Evolutionary conservation across 2,888 invertebrate genomes (phyloP), one percentile per base, ranked within the genome.

Genomic region (Iphiclides podalirius): DNA sequence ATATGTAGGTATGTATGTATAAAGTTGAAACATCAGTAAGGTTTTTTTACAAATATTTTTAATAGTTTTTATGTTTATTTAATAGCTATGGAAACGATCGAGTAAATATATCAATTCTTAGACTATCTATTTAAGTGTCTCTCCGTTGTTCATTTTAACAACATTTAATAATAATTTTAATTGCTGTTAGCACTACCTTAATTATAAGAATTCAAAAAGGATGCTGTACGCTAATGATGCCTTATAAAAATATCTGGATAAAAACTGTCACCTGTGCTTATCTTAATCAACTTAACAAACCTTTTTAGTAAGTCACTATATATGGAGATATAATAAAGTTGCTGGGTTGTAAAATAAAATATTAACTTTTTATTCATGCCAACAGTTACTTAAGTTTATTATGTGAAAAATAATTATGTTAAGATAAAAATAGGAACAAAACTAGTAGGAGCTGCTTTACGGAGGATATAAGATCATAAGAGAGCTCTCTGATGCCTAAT

Each of bases 251-350:
- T 31, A 31, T 11, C 31, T 12, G 12, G 4, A 31, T 31, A 31
- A 31, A 31, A 28, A 31, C 6, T 31, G 31, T 31, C 31, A 31
- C 31, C 11, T 31, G 31, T 31, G 31, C 31, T 31, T 31, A 31
- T 31, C 31, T 31, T 31, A 31, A 31, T 31, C 31, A 31, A 31
- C 31, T 39, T 36, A 23, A 39, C 39, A 26, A 11, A 9, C 39
- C 23, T 26, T 39, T 39, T 39, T 39, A 26, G 39, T 26, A 39
- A 39, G 7, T 28, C 13, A 4, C 39, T 39, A 4, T 26, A 39
- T 39, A 39, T 39, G 39, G 39, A 13, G 8, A 26, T 39, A 26
- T 39, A 39, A 39, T 39, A 39, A 39, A 39, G 31, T 31, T n/a
- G 11, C 4, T 12, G 31, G n/a, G 36, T 36, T 14, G 9, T 36